These are phyloP conservation scores for Hypomecis atomaria DNA, from an alignment of 2,888 invertebrate genomes.

Conservation along the genomic window DNA sequence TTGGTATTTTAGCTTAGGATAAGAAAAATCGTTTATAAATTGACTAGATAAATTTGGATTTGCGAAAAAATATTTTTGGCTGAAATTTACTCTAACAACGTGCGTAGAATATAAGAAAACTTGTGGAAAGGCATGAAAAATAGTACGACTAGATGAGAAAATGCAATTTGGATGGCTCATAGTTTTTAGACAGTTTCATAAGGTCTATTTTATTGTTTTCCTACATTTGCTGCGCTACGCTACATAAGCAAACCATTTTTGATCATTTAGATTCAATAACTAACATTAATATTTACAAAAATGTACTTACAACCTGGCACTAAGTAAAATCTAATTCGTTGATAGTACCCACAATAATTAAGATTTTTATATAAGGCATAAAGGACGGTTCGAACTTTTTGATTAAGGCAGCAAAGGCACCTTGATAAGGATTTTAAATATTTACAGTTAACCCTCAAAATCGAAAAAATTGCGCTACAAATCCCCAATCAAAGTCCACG, in stretches of 20 bases:
- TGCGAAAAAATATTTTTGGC: constrained; percentile 67
- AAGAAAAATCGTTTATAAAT: constrained; percentile 64
- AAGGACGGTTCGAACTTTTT: constrained; percentile 74
- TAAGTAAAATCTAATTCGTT: constrained; percentile 70
- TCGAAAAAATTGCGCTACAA: constrained; percentile 14
- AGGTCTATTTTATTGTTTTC: constrained; percentile 29
- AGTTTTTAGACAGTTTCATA: constrained; percentile 36
- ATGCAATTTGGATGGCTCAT: constrained; percentile 52
- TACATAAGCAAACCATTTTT: constrained; percentile 12
- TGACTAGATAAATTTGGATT: constrained; percentile 84
- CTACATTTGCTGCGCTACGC: constrained; percentile 26
- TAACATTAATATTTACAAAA: constrained; percentile 51
- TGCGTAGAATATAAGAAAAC: constrained; percentile 38
- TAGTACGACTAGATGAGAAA: constrained; percentile 59
- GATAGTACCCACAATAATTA: constrained; percentile 66
- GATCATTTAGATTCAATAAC: constrained; percentile 31
- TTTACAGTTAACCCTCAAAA: constrained; percentile 42
- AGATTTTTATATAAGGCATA: constrained; percentile 64
- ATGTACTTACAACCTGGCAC: constrained; percentile 77
- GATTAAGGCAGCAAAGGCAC: constrained; percentile 79
- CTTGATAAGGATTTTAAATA: constrained; percentile 47
- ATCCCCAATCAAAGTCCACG: constrained; percentile 15
- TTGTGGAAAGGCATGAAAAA: constrained; percentile 48
- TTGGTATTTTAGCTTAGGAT: constrained; percentile 76
- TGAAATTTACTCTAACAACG: constrained; percentile 60